A percentile compares a stretch with the other conserved stretches of the same genome.
Evolutionary conservation across 2,797 vertebrate species (phyloP).

Genomic region (Rhinoraja longicauda): DNA sequence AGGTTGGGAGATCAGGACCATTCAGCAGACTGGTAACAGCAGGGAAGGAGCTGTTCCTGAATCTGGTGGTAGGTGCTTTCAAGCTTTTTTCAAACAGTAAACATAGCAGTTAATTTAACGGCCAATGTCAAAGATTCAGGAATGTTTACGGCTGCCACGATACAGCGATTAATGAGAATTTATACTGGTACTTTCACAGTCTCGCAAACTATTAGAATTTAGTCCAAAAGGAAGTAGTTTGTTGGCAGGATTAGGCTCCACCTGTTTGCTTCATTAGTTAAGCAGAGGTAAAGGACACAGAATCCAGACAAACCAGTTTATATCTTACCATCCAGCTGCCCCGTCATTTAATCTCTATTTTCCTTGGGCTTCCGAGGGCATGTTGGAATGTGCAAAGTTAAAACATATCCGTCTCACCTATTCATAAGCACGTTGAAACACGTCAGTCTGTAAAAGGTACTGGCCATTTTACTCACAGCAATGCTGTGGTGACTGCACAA

Average conservation of each 20-base stretch:
- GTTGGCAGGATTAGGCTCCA: constrained; percentile 44
- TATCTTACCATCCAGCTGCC: constrained; percentile 44
- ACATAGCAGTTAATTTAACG: no score
- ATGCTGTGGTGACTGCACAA: neutral
- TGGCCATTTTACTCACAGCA: neutral
- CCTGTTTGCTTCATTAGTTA: constrained; percentile 48
- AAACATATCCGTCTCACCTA: constrained; percentile 18
- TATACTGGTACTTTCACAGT: neutral
- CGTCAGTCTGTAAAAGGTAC: neutral
- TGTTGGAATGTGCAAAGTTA: constrained; percentile 14
- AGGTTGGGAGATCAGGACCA: no score
- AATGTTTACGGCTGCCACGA: neutral
- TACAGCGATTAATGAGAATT: neutral
- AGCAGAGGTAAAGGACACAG: constrained; percentile 27
- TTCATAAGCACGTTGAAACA: constrained; percentile 25
- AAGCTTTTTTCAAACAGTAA: no score
- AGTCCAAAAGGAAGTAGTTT: constrained; percentile 18
- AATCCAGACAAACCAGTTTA: constrained; percentile 47
- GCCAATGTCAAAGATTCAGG: neutral
- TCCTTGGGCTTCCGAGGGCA: neutral
- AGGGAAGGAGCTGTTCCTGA: no score
- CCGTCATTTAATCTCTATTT: constrained; percentile 42
- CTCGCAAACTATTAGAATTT: neutral
- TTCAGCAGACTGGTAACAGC: no score
- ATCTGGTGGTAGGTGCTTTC: no score